Percentiles rank a stretch among this genome's conserved stretches.
These are phyloP conservation scores for Drosophila tripunctata DNA, from an alignment of 2,888 invertebrate species.

Conservation along the genomic window DNA sequence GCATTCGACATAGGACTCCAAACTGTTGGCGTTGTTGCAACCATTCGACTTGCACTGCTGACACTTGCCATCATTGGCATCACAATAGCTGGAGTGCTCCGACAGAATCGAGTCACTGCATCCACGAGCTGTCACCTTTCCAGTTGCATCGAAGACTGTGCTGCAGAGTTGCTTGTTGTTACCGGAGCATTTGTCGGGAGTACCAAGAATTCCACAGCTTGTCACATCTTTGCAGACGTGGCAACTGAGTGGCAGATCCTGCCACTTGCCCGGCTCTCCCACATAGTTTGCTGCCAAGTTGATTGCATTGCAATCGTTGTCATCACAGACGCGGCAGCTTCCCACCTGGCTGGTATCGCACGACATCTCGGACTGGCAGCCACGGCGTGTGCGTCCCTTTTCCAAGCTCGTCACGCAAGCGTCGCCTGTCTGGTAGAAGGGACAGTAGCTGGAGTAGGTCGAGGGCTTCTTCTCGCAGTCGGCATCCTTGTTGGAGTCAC, in stretches of 20 bases:
- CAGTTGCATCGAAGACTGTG: constrained; percentile 70
- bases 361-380: constrained; percentile 71
- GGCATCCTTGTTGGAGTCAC: constrained; percentile 64
- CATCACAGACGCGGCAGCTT: constrained; percentile 71
- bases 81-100: constrained; percentile 66
- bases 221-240: constrained; percentile 55
- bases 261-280: constrained; percentile 81
- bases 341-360: constrained; percentile 58
- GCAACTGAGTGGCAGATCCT: constrained; percentile 78
- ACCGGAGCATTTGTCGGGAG: constrained; percentile 52
- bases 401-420: constrained; percentile 68
- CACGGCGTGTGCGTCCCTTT: constrained; percentile 69
- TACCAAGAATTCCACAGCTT: constrained; percentile 51
- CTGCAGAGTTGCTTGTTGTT: constrained; percentile 78
- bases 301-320: constrained; percentile 70
- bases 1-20: constrained; percentile 69
- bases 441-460: constrained; percentile 55
- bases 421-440: constrained; percentile 61
- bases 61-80: constrained; percentile 62
- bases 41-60: constrained; percentile 78
- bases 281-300: constrained; percentile 63
- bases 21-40: constrained; percentile 71
- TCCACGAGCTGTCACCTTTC: constrained; percentile 72
- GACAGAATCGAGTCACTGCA: constrained; percentile 70
- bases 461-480: constrained; percentile 60